Evolutionary conservation across 2,113 vertebrate species (phyloP), one percentile per base, ranked within the genome.

Genomic region (Cyphomyrus discorhynchus): DNA sequence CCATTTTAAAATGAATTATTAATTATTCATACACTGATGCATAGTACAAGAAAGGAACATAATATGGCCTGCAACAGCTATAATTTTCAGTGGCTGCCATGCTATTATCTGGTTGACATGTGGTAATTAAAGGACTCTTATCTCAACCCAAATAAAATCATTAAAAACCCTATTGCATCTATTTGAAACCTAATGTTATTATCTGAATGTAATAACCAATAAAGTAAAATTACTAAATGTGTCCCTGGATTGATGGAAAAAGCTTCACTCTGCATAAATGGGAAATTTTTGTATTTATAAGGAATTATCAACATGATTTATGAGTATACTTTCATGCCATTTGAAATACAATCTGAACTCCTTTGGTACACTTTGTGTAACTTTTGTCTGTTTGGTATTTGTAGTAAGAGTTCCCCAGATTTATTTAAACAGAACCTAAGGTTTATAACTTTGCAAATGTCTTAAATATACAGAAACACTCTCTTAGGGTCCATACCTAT

Each of bases 121-220:
- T 80, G 35, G 35, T 80, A 80, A 80, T 80, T 80, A 80, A 42
- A 42, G 35, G 35, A 39, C 74, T 80, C 74, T 80, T 80, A 80
- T 80, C 74, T 80, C 62, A 80, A 80, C 74, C 74, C 74, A 80
- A 80, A 80, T 80, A 80, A 80, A 80, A 80, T 80, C 74, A 80
- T 80, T 80, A 80, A 80, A 58, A 80, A 42, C 15, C 74, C 35
- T 80, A 35, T 42, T 17, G 74, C 74, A 80, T 80, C 74, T 42
- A 42, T 80, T 80, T 80, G 74, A 80, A 80, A 17, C 35, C 74
- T 42, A 39, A 35, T 42, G 74, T 80, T 15, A 80, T 80, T 80
- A 80, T 42, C 31, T 80, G 74, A 17, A 80, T 42, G 27, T 80
- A 39, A 74, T 74, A 74, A 74, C 66, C 66, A 74, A 74, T 74